phyloP scores from a whole-genome alignment of 2,113 vertebrate species.

The Phalacrocorax pelagicus region DNA sequence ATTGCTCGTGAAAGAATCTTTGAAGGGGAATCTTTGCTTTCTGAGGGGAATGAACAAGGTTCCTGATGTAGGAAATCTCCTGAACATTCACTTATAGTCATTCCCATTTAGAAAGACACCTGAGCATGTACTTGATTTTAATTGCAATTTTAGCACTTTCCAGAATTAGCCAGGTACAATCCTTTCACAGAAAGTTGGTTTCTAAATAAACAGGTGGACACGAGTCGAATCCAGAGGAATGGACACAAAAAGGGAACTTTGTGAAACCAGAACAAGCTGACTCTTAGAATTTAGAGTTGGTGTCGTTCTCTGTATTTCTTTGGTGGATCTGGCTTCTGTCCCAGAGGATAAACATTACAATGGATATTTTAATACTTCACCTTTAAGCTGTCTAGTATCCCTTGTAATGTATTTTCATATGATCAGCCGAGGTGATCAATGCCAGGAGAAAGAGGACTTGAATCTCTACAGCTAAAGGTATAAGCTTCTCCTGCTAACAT shows the following conservation, averaged over 20 bases:
- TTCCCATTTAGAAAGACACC: background rate
- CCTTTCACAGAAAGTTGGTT: background rate
- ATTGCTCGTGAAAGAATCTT: background rate
- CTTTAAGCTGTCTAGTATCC: background rate
- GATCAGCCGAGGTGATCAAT: background rate
- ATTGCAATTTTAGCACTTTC: background rate
- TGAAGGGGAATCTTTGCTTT: background rate
- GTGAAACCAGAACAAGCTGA: background rate
- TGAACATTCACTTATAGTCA: background rate
- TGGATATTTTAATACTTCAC: background rate
- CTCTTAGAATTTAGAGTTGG: background rate
- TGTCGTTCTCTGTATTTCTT: background rate
- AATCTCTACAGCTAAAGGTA: background rate
- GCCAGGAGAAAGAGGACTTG: background rate
- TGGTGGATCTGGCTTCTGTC: background rate
- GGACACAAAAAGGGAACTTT: background rate
- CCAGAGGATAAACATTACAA: background rate
- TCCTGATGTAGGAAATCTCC: background rate
- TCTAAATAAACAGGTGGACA: background rate
- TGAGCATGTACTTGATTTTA: background rate
- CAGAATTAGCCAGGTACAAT: background rate
- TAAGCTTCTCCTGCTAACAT: background rate
- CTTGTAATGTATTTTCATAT: background rate
- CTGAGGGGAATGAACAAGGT: background rate
- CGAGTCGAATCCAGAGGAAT: background rate